Conservation (phyloP, 2,888 invertebrate species). For the Ormia ochracea region DNA sequence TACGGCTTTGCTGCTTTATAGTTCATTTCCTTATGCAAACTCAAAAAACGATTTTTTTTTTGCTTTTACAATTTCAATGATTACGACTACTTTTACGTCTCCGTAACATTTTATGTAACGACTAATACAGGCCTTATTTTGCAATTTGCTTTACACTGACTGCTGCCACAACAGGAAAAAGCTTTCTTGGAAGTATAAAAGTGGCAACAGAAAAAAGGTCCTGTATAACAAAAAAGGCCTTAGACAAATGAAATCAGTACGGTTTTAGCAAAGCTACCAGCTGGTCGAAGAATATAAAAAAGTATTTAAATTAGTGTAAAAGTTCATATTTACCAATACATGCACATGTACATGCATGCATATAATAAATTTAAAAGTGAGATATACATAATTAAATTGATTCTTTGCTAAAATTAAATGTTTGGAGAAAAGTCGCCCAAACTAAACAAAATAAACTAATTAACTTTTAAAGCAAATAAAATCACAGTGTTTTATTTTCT, state of each 20-base stretch:
- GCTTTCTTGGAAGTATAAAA: slow-evolving; percentile 30
- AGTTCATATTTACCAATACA: neutral
- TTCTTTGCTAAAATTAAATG: neutral
- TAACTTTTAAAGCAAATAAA: neutral
- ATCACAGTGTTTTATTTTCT: neutral
- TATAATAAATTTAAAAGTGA: slow-evolving; percentile 16
- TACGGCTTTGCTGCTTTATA: too few relatives aligned
- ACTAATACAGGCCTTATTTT: too few relatives aligned
- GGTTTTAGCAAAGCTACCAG: slow-evolving; percentile 57
- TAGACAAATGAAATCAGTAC: slow-evolving; percentile 60
- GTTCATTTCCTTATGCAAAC: too few relatives aligned
- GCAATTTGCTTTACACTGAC: slow-evolving; percentile 1
- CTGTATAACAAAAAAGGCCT: slow-evolving; percentile 58
- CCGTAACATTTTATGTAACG: too few relatives aligned
- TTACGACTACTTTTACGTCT: too few relatives aligned
- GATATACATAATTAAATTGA: slow-evolving; percentile 17
- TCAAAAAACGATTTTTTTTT: too few relatives aligned
- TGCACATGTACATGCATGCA: neutral
- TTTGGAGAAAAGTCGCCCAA: neutral
- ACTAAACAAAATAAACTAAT: neutral
- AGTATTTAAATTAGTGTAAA: neutral
- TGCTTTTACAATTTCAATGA: too few relatives aligned
- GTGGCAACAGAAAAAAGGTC: slow-evolving; percentile 41
- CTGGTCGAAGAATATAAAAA: slow-evolving; percentile 48
- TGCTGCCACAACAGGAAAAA: slow-evolving; percentile 27